Evolutionary conservation across 2,113 vertebrate genomes (phyloP).

Genomic region (Cynocephalus volans): DNA sequence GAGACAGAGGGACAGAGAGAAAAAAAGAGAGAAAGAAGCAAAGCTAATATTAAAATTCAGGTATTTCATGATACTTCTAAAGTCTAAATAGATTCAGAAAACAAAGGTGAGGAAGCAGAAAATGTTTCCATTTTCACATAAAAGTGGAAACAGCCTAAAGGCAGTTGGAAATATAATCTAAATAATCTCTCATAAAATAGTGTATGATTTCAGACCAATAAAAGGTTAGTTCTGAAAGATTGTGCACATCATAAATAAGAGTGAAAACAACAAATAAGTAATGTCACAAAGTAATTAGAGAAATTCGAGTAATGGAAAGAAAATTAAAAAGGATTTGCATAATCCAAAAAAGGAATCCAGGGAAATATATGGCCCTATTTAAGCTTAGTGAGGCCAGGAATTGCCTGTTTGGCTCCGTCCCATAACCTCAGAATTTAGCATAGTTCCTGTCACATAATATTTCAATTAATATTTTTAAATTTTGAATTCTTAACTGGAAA

Average conservation of each 20-base stretch:
- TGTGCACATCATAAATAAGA: not conserved
- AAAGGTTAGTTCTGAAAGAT: not conserved
- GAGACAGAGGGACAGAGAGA: not conserved
- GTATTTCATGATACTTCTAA: constrained; percentile 44
- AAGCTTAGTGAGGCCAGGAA: not conserved
- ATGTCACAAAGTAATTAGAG: not conserved
- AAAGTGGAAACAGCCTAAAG: constrained; percentile 73
- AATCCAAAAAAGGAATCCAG: not conserved
- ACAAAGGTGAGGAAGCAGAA: not conserved
- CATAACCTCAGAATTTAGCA: not conserved
- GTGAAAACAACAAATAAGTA: constrained; percentile 10
- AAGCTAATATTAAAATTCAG: constrained; percentile 24
- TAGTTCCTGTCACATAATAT: not conserved
- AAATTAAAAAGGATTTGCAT: not conserved
- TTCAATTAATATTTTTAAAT: constrained; percentile 28
- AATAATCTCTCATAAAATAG: constrained; percentile 59
- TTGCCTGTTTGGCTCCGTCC: not conserved
- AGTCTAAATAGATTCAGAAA: constrained; percentile 37
- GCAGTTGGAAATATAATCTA: constrained; percentile 59
- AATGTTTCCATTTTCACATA: too few relatives aligned
- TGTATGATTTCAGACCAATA: constrained; percentile 32
- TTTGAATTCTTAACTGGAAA: constrained; percentile 20
- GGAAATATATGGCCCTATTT: not conserved
- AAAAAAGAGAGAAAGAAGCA: not conserved
- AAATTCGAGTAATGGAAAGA: not conserved